These are phyloP conservation scores for Craniophora ligustri DNA, from an alignment of 2,888 invertebrate genomes.

Conservation along the genomic window DNA sequence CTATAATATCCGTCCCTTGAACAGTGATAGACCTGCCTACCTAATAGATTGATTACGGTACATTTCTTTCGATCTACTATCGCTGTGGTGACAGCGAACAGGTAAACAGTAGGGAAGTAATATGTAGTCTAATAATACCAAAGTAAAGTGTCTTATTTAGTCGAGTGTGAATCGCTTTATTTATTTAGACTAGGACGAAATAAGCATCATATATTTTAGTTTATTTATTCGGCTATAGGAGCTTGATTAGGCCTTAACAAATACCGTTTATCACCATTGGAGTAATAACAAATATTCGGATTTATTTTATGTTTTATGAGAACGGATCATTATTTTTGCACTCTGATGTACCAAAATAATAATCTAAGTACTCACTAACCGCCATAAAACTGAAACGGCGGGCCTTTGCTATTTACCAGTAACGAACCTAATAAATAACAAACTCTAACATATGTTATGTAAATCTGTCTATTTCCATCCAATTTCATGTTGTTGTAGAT, in stretches of 20 bases:
- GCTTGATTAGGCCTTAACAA: not conserved
- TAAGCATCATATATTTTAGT: conserved; percentile 50
- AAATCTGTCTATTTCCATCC: no score
- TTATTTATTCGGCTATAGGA: conserved; percentile 33
- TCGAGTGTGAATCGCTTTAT: conserved; percentile 88
- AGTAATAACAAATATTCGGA: no score
- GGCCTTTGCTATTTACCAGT: no score
- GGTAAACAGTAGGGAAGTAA: conserved; percentile 44
- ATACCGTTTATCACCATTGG: no score
- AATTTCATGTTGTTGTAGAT: not conserved
- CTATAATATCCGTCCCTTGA: conserved; percentile 53
- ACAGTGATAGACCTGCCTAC: conserved; percentile 49
- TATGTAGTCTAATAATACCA: conserved; percentile 83
- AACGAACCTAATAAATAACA: no score
- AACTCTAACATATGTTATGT: no score
- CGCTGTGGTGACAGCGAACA: conserved; percentile 36
- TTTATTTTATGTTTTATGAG: no score
- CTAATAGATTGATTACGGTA: conserved; percentile 35
- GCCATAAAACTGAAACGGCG: no score
- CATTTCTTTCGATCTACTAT: conserved; percentile 39
- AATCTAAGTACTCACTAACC: no score
- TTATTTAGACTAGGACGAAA: conserved; percentile 69
- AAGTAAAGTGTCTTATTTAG: conserved; percentile 85
- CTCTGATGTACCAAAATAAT: no score
- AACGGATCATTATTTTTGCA: no score